phyloP scores from a whole-genome alignment of 1,140 invertebrate species.

The Diorhabda elongata region DNA sequence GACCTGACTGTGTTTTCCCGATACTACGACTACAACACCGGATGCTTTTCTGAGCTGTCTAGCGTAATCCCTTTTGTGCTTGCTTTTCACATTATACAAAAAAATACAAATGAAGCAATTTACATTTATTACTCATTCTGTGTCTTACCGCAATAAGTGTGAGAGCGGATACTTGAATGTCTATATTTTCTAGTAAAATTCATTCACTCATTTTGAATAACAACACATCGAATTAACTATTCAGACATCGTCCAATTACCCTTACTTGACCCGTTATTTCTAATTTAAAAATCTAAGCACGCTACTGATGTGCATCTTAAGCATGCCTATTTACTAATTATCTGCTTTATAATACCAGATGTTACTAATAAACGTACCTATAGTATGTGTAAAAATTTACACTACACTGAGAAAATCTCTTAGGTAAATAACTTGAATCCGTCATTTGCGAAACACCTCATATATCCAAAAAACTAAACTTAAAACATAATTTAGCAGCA shows the following conservation, averaged over 20 bases:
- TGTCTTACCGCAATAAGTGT: neutral
- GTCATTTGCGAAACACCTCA: too few relatives aligned
- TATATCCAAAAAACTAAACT: too few relatives aligned
- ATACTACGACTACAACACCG: too few relatives aligned
- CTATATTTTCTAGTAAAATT: neutral
- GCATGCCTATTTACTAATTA: constrained; percentile 6
- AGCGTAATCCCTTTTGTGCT: too few relatives aligned
- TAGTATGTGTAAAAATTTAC: neutral
- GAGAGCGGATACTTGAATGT: neutral
- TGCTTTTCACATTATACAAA: too few relatives aligned
- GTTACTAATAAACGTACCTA: constrained; percentile 4
- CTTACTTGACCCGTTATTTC: neutral
- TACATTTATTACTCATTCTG: neutral
- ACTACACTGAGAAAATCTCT: neutral
- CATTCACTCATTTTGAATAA: neutral
- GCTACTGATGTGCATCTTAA: constrained; percentile 3
- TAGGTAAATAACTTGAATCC: too few relatives aligned
- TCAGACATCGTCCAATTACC: neutral
- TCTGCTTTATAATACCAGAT: neutral
- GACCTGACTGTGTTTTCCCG: too few relatives aligned
- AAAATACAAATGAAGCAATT: neutral
- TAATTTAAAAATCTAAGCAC: neutral
- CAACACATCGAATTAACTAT: neutral
- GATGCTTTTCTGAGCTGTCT: too few relatives aligned
- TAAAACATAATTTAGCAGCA: too few relatives aligned